These are phyloP conservation scores for Holacanthus passer DNA, from an alignment of 2,113 vertebrate species.

Conservation along the genomic window DNA sequence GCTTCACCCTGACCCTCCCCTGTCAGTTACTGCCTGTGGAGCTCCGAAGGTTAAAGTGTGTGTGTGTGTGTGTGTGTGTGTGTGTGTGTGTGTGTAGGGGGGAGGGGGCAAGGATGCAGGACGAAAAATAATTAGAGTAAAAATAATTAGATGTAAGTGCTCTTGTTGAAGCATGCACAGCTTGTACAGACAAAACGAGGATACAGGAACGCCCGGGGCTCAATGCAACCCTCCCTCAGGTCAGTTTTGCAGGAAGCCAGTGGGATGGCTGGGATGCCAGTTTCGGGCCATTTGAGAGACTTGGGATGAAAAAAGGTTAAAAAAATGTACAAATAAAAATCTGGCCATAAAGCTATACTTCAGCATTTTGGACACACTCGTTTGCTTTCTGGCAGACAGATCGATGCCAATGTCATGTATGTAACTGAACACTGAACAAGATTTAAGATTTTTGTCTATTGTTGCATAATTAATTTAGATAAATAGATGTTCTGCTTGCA, in stretches of 20 bases:
- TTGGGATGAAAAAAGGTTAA: neutral
- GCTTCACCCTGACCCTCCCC: slow-evolving; percentile 68
- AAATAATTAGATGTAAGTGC: slow-evolving; percentile 77
- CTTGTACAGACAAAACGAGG: slow-evolving; percentile 51
- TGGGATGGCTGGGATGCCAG: neutral
- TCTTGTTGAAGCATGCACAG: slow-evolving; percentile 67
- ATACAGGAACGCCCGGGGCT: slow-evolving; percentile 45
- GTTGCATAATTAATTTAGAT: neutral
- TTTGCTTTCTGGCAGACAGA: neutral
- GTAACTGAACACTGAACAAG: too few species aligned
- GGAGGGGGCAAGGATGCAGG: slow-evolving; percentile 7
- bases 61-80: slow-evolving; percentile 15
- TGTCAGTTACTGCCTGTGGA: slow-evolving; percentile 61
- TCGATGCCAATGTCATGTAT: neutral
- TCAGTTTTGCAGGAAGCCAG: slow-evolving; percentile 30
- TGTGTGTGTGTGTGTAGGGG: slow-evolving; percentile 10
- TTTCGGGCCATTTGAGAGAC: neutral
- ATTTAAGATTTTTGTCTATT: neutral
- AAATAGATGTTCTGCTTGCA: neutral
- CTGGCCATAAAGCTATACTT: neutral
- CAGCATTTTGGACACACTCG: neutral
- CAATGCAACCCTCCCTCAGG: slow-evolving; percentile 39
- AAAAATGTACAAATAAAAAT: slow-evolving; percentile 4
- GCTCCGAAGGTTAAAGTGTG: slow-evolving; percentile 64
- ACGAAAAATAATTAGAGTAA: slow-evolving; percentile 82